Evolutionary conservation across 2,888 invertebrate species (phyloP), one percentile per base, ranked within the genome.

Genomic region (Drosophila recens): DNA sequence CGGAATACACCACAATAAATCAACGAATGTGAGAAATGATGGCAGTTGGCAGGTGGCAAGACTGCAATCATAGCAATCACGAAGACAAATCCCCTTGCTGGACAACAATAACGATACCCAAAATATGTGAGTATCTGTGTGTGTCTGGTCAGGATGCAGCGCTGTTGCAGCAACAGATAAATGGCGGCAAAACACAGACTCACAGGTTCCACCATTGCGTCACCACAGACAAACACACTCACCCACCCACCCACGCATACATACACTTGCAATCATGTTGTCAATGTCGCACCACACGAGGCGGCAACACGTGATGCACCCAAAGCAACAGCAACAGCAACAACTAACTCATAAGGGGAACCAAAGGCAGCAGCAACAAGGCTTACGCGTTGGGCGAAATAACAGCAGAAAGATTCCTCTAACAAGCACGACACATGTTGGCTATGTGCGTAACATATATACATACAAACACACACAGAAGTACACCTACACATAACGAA

Each of bases 281-380:
- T 65, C 79, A 79, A 72, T 71, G 73, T 65, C 68, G 66, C 27
- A 27, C 59, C 72, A 63, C 89, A 89, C 69, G 67, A 85, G 82
- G 88, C 83, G 64, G 71, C 86, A 76, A 80, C 84, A 90, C 84
- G 84, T 84, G 84, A 88, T 80, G 90, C 89, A 85, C 82, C 83
- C 57, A 57, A 71, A 66, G 65, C 62, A 86, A 40, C 65, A 64
- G 65, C 62, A 86, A 40, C 65, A 64, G 36, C 49, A 52, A 33
- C 54, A 42, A 23, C 42, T 45, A 53, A n/a, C n/a, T 30, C 15
- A 23, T 36, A 17, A 33, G 8, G 43, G 63, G 13, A 23, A 30
- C 17, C 17, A 17, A 17, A 17, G 17, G 17, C 17, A 17, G 17
- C 49, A 49, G 17, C 67, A 23, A 20, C 70, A 58, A 53, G 72